Conservation (phyloP, 1,140 invertebrate genomes). For the Drosophila subobscura region DNA sequence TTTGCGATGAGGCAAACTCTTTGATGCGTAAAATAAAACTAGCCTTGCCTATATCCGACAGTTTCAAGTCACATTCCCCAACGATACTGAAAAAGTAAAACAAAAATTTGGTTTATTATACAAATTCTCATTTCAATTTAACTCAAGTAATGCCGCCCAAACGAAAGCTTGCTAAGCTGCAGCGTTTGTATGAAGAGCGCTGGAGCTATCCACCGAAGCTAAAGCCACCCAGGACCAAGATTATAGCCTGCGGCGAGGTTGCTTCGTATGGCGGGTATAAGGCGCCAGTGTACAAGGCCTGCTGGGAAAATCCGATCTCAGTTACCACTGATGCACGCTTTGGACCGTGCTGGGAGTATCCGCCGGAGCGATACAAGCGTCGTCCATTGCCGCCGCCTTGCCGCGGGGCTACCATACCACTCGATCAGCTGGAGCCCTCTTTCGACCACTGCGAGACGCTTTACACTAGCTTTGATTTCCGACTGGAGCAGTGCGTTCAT, state of each 20-base stretch:
- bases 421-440: conserved; percentile 29
- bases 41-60: conserved; percentile 84
- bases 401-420: conserved; percentile 42
- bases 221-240: conserved; percentile 18
- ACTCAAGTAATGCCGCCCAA: conserved; percentile 15
- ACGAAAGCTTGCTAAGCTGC: conserved; percentile 28
- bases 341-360: conserved; percentile 70
- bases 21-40: conserved; percentile 84
- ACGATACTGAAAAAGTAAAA: conserved; percentile 78
- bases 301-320: conserved; percentile 49
- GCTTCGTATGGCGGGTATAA: conserved; percentile 15
- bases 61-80: conserved; percentile 81
- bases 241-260: conserved; percentile 31
- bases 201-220: conserved; percentile 53
- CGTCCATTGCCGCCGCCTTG: conserved; percentile 51
- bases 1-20: conserved; percentile 43
- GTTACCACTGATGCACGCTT: conserved; percentile 9
- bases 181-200: conserved; percentile 35
- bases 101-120: conserved; percentile 22
- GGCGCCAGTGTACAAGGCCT: conserved; percentile 15
- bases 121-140: conserved; percentile 21
- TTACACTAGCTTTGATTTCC: conserved; percentile 56
- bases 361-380: conserved; percentile 52
- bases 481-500: conserved; percentile 61
- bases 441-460: conserved; percentile 45